Conservation (phyloP, 2,888 invertebrate species). For the Caenorhabditis sp. region DNA sequence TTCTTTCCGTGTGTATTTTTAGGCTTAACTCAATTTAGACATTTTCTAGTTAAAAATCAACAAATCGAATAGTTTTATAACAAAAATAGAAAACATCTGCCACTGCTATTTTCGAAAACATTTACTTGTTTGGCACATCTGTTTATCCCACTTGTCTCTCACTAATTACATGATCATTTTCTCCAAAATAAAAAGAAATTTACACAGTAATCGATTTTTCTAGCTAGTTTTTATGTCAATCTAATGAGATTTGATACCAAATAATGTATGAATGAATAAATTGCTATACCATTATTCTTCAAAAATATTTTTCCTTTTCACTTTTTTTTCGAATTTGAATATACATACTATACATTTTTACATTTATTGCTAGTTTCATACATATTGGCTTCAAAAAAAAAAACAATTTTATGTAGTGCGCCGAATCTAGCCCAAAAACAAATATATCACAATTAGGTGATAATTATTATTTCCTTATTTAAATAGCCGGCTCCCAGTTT, state of each 20-base stretch:
- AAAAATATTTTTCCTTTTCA: neutral
- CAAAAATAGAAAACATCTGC: neutral
- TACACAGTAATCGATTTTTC: neutral
- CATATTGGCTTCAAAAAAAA: neutral
- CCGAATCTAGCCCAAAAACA: neutral
- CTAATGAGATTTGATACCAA: slow-evolving; percentile 1
- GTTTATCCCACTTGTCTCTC: too few species aligned
- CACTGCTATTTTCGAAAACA: too few species aligned
- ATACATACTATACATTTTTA: neutral
- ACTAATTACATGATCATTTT: too few species aligned
- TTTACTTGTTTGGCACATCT: too few species aligned
- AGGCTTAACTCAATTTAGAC: neutral
- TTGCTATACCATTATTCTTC: neutral
- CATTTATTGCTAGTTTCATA: neutral
- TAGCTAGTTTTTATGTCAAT: neutral
- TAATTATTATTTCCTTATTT: neutral
- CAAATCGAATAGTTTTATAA: neutral
- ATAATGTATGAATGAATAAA: neutral
- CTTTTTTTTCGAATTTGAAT: neutral
- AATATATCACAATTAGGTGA: neutral
- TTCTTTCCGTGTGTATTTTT: neutral
- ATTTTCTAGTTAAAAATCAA: too few species aligned
- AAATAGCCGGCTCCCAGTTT: neutral
- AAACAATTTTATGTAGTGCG: neutral
- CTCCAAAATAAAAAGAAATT: neutral